Base-by-base conservation (phyloP, 2,888 invertebrate genomes). In the Tinea trinotella region DNA sequence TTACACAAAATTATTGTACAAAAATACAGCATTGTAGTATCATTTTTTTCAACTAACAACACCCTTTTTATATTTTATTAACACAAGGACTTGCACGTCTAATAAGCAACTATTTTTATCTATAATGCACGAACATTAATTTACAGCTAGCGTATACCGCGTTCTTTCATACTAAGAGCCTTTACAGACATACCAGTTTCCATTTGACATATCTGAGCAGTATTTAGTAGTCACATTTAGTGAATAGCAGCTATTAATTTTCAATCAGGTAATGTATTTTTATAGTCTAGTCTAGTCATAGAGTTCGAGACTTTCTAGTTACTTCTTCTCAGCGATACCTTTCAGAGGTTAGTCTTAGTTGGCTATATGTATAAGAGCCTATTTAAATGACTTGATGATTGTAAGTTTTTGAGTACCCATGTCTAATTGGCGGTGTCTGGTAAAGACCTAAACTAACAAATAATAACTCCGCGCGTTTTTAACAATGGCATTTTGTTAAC, bases 81-180 rank as follows among this genome's bases (percentile, higher is more conserved):
- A 50, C 13, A 50, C 15, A 50, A 50, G 24, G 18, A 50, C 50
- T 24, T 48, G 20, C 24, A 50, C 15, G 22, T 50, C 50, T 50
- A 24, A 67, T 70, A 80, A 82, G 82, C 81, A 74, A 70, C 82
- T 82, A 81, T 73, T 57, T 70, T 73, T 80, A 79, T 70, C 67
- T 62, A 67, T 59, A 71, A 76, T 75, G 74, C 74, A 77, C 74
- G 74, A 61, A 54, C 12, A 54, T 50, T 52, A 30, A 20, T 61
- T 61, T 81, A 83, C 70, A 79, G 62, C 84, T 85, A 84, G 75
- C 84, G 84, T 85, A 85, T 84, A 85, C 84, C 71, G 74, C 67
- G 30, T 77, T 83, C 7, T 7, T 30, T 30, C 30, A n/a, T 24
- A 7, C 24, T 24, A 24, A 24, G 5, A 9, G 24, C 68, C 57